phyloP scores from a whole-genome alignment of 1,140 invertebrate genomes.

The Drosophila sucinea region DNA sequence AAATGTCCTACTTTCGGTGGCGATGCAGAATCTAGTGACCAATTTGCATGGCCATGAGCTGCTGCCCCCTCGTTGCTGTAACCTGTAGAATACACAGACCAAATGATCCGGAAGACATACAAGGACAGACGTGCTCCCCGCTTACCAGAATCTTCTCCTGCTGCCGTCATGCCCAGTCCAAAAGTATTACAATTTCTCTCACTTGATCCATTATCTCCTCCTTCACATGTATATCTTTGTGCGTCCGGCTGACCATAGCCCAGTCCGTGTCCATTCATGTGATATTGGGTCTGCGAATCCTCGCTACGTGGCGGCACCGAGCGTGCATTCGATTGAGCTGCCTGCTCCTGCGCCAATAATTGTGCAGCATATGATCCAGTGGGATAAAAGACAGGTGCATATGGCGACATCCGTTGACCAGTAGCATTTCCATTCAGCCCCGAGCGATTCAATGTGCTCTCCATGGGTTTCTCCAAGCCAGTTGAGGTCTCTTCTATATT shows the following conservation, averaged over 20 bases:
- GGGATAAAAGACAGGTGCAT: constrained; percentile 46
- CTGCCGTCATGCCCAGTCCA: constrained; percentile 21
- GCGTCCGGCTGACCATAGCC: neutral
- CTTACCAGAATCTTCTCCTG: too few relatives aligned
- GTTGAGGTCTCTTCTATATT: neutral
- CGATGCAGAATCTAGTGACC: too few relatives aligned
- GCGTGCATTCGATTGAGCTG: constrained; percentile 15
- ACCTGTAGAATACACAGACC: too few relatives aligned
- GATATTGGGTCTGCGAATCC: neutral
- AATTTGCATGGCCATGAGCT: too few relatives aligned
- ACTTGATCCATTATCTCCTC: neutral
- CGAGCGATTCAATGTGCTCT: neutral
- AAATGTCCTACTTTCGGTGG: too few relatives aligned
- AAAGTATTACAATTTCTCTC: constrained; percentile 36
- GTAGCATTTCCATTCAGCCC: neutral
- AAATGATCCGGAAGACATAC: too few relatives aligned
- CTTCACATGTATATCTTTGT: neutral
- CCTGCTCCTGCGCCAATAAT: constrained; percentile 33
- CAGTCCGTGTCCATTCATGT: neutral
- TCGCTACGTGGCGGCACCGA: neutral
- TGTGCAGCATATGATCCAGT: constrained; percentile 46
- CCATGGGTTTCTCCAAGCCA: neutral
- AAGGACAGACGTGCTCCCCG: too few relatives aligned
- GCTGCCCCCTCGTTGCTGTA: too few relatives aligned
- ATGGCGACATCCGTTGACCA: constrained; percentile 43